Percentiles rank a stretch among this genome's conserved stretches.
phyloP scores from a whole-genome alignment of 1,140 invertebrate genomes.

The Pollicipes pollicipes region DNA sequence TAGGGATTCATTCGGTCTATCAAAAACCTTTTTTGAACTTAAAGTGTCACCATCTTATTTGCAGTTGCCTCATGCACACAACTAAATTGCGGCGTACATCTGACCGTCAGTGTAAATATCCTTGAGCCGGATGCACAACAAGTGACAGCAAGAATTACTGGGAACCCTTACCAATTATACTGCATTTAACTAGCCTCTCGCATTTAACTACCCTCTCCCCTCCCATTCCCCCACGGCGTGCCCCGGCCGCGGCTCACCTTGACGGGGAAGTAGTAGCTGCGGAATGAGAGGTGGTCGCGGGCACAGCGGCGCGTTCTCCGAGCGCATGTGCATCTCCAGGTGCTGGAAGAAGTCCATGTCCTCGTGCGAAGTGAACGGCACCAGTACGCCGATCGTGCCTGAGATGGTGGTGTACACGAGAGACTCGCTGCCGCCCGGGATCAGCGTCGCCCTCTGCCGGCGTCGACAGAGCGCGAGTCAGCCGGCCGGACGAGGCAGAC shows the following conservation, averaged over 20 bases:
- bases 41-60: too few species aligned
- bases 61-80: too few species aligned
- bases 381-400: constrained; percentile 85
- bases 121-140: too few species aligned
- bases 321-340: constrained; percentile 98
- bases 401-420: constrained; percentile 86
- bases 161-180: too few species aligned
- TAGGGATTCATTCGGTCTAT: too few species aligned
- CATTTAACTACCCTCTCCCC: not conserved
- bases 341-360: constrained; percentile 99
- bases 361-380: constrained; percentile 95
- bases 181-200: too few species aligned
- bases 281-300: constrained; percentile 87
- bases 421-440: constrained; percentile 91
- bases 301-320: constrained; percentile 61
- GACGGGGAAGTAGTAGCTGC: constrained; percentile 94
- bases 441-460: constrained; percentile 73
- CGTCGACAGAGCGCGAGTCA: constrained; percentile 24
- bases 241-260: constrained; percentile 42
- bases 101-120: too few species aligned
- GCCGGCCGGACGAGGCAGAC: constrained; percentile 10
- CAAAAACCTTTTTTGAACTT: too few species aligned
- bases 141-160: too few species aligned
- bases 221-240: not conserved
- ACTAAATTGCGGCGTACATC: too few species aligned